Evolutionary conservation across 2,797 vertebrate genomes (phyloP).

Genomic region (Allobates femoralis): DNA sequence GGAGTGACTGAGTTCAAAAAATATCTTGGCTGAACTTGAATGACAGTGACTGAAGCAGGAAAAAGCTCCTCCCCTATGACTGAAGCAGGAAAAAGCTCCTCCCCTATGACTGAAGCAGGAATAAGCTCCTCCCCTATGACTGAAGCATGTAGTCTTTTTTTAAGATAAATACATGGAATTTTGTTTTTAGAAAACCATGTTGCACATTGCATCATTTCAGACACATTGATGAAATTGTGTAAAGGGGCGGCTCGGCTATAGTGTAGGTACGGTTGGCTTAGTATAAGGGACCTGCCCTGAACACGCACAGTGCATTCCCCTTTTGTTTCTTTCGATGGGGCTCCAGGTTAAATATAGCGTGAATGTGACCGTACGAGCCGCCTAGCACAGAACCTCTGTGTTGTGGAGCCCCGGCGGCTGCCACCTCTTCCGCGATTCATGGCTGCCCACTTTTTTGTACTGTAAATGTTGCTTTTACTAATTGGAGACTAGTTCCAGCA

Average conservation of each 20-base stretch:
- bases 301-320: background rate
- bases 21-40: too few relatives aligned
- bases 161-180: background rate
- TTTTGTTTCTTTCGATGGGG: background rate
- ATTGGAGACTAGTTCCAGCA: conserved; percentile 56
- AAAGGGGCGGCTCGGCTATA: background rate
- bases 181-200: too few relatives aligned
- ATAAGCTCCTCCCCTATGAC: too few relatives aligned
- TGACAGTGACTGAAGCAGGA: too few relatives aligned
- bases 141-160: too few relatives aligned
- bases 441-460: conserved; percentile 33
- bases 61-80: too few relatives aligned
- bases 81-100: too few relatives aligned
- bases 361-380: background rate
- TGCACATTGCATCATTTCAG: too few relatives aligned
- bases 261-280: background rate
- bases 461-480: conserved; percentile 53
- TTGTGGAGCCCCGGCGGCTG: background rate
- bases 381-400: conserved; percentile 36
- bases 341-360: conserved; percentile 22
- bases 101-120: too few relatives aligned
- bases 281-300: background rate
- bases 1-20: too few relatives aligned
- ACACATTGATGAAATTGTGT: background rate
- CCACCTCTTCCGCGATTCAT: conserved; percentile 12